Conservation (phyloP, 2,113 vertebrate species). For the Elaphurus davidianus region DNA sequence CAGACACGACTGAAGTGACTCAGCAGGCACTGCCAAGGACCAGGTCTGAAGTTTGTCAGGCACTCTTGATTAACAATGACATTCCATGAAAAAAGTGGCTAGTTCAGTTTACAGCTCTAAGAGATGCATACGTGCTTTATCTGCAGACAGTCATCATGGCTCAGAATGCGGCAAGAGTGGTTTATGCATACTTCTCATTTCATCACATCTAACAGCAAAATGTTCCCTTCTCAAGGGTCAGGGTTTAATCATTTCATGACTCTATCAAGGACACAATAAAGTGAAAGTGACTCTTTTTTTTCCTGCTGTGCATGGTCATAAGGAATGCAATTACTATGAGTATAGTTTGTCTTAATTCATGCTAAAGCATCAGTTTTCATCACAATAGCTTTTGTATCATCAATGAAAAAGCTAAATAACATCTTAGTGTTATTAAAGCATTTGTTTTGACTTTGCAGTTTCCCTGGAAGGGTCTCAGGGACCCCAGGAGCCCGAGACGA, state of each 20-base stretch:
- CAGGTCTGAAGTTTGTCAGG: not conserved
- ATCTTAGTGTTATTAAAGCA: not conserved
- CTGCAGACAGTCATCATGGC: not conserved
- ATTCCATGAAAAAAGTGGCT: not conserved
- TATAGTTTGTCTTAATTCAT: not conserved
- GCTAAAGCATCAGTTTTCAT: not conserved
- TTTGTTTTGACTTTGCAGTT: not conserved
- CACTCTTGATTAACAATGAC: not conserved
- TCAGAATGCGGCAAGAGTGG: not conserved
- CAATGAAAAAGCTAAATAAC: not conserved
- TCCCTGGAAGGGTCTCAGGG: not conserved
- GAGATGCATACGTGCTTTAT: not conserved
- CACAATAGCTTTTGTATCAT: not conserved
- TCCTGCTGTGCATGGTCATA: rapidly evolving
- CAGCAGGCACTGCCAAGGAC: not conserved
- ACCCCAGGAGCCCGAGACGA: too few species aligned
- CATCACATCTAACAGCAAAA: not conserved
- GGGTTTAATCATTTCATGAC: not conserved
- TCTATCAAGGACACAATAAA: not conserved
- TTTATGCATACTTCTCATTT: not conserved
- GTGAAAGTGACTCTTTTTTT: not conserved
- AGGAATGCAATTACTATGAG: not conserved
- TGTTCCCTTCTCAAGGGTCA: not conserved
- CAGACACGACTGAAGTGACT: not conserved
- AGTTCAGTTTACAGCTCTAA: not conserved